These are phyloP conservation scores for Chloroceryle inda DNA, from an alignment of 2,797 vertebrate species.

Conservation along the genomic window DNA sequence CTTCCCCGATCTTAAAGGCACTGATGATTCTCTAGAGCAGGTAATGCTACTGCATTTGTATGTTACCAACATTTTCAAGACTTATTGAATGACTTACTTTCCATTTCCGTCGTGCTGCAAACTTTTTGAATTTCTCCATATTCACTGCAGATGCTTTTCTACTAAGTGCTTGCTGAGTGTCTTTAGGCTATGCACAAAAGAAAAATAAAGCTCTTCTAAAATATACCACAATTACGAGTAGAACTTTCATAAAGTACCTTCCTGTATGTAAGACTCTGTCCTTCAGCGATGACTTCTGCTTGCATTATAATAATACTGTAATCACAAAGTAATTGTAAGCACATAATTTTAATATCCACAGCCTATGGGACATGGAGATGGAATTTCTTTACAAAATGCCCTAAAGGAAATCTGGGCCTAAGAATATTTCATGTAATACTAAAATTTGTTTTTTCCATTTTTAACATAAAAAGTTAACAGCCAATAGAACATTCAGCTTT, in stretches of 20 bases:
- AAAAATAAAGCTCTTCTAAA: conserved; percentile 30
- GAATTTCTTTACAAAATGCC: background rate
- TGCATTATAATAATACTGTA: background rate
- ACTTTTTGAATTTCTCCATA: conserved; percentile 99
- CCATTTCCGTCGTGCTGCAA: conserved; percentile 97
- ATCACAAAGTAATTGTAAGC: background rate
- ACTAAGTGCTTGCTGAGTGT: conserved; percentile 94
- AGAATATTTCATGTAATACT: background rate
- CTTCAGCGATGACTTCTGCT: background rate
- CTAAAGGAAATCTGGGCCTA: background rate
- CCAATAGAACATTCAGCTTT: background rate
- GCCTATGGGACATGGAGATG: background rate
- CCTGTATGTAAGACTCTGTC: background rate
- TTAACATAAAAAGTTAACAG: background rate
- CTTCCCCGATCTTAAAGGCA: background rate
- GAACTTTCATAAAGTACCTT: background rate
- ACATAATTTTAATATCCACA: background rate
- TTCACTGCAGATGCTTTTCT: conserved; percentile 98
- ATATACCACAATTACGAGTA: background rate
- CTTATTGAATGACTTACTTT: conserved; percentile 85
- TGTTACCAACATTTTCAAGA: background rate
- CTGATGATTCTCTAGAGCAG: background rate
- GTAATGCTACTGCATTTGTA: background rate
- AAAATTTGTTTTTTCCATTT: background rate
- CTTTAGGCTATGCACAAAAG: conserved; percentile 89